phyloP scores from a whole-genome alignment of 2,888 invertebrate species.

The Thereva unica region DNA sequence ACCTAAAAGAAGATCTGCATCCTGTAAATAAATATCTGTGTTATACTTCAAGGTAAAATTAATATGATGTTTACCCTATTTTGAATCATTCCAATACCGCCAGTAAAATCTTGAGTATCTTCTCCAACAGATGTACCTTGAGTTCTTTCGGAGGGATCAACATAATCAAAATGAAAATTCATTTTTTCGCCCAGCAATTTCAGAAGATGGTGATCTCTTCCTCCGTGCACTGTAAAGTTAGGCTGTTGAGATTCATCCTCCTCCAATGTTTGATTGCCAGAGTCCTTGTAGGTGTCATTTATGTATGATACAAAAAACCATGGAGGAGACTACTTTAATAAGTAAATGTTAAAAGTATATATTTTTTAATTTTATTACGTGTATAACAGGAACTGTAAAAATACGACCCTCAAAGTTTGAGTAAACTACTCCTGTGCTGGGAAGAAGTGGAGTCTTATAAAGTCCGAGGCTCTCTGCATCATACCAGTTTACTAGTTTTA shows the following conservation, averaged over 20 bases:
- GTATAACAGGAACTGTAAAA: slow-evolving; percentile 72
- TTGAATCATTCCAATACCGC: slow-evolving; percentile 73
- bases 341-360: slow-evolving; percentile 12
- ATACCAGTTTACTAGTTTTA: slow-evolving; percentile 76
- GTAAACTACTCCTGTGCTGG: slow-evolving; percentile 66
- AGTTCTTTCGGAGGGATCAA: slow-evolving; percentile 73
- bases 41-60: slow-evolving; percentile 26
- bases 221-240: slow-evolving; percentile 63
- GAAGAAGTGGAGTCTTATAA: slow-evolving; percentile 70
- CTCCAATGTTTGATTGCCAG: background rate
- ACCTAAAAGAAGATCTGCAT: slow-evolving; percentile 74
- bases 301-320: slow-evolving; percentile 75
- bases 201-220: slow-evolving; percentile 72
- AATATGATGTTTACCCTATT: slow-evolving; percentile 61
- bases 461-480: slow-evolving; percentile 63
- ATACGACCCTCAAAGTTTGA: slow-evolving; percentile 67
- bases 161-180: slow-evolving; percentile 73
- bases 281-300: slow-evolving; percentile 54
- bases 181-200: slow-evolving; percentile 67
- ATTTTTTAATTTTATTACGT: slow-evolving; percentile 60
- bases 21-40: slow-evolving; percentile 55
- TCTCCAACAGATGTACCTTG: slow-evolving; percentile 67
- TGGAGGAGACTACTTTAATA: slow-evolving; percentile 65
- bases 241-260: slow-evolving; percentile 38
- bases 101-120: slow-evolving; percentile 70